Evolutionary conservation across 2,888 invertebrate species (phyloP).

Genomic region (Microplitis deprimator): DNA sequence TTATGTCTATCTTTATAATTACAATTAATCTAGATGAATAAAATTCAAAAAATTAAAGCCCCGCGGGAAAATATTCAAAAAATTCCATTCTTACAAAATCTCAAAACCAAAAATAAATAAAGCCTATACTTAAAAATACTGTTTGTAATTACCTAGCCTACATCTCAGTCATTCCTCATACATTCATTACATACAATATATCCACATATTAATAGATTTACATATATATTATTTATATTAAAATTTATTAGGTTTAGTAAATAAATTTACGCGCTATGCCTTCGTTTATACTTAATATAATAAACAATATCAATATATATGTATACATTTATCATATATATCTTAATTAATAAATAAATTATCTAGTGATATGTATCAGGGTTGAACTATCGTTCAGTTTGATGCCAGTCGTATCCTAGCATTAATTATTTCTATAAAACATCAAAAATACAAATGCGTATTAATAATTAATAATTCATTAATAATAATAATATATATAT

Average conservation of each 20-base stretch:
- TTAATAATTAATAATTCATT: too few relatives aligned
- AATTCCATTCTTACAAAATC: background rate
- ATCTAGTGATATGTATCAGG: constrained; percentile 65
- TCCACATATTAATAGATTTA: constrained; percentile 37
- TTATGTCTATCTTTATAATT: too few relatives aligned
- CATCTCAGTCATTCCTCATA: constrained; percentile 36
- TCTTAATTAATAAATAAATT: constrained; percentile 5
- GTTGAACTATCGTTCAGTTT: constrained; percentile 64
- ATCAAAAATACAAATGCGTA: constrained; percentile 27
- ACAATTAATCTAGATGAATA: background rate
- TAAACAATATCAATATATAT: constrained; percentile 10
- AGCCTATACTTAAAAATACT: constrained; percentile 62
- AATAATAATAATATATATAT: constrained; percentile 2
- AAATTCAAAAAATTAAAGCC: background rate
- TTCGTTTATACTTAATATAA: constrained; percentile 27
- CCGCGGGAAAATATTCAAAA: background rate
- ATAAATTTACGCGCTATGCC: constrained; percentile 39
- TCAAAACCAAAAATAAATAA: constrained; percentile 20
- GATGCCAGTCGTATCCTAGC: constrained; percentile 50
- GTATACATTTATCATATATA: constrained; percentile 2
- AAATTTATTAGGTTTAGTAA: constrained; percentile 56
- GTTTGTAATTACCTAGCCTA: constrained; percentile 54
- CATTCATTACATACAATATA: constrained; percentile 5
- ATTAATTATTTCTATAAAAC: constrained; percentile 36
- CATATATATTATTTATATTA: constrained; percentile 59